phyloP scores from a whole-genome alignment of 2,888 invertebrate species.

The Mayetiola destructor region DNA sequence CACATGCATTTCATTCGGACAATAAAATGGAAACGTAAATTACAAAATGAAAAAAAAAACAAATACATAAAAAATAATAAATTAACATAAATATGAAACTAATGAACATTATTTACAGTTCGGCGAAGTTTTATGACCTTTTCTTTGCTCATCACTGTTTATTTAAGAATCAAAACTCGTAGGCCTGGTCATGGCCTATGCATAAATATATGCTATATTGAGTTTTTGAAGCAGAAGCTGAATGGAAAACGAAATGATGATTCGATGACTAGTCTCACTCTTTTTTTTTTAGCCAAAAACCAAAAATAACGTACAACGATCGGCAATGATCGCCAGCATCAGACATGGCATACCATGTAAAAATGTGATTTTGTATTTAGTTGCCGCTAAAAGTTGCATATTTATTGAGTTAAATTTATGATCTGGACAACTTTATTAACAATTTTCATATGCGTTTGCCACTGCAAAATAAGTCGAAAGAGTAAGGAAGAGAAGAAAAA shows the following conservation, averaged over 20 bases:
- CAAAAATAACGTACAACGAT: too few relatives aligned
- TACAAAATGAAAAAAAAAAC: neutral
- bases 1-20: neutral
- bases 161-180: too few relatives aligned
- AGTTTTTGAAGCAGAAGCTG: too few relatives aligned
- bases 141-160: neutral
- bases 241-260: too few relatives aligned
- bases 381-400: neutral
- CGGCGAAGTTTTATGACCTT: constrained; percentile 8
- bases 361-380: constrained; percentile 3
- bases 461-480: too few relatives aligned
- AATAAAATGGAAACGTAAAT: constrained; percentile 1
- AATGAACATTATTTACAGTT: constrained; percentile 8
- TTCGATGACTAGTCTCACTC: too few relatives aligned
- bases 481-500: neutral
- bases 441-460: too few relatives aligned
- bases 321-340: too few relatives aligned
- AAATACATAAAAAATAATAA: neutral
- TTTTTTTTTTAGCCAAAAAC: too few relatives aligned
- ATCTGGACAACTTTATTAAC: neutral
- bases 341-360: too few relatives aligned
- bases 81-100: constrained; percentile 8
- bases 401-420: neutral
- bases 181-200: too few relatives aligned
- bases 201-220: too few relatives aligned